These are phyloP conservation scores for Danio albolineatus DNA, from an alignment of 2,797 vertebrate species.

Conservation along the genomic window DNA sequence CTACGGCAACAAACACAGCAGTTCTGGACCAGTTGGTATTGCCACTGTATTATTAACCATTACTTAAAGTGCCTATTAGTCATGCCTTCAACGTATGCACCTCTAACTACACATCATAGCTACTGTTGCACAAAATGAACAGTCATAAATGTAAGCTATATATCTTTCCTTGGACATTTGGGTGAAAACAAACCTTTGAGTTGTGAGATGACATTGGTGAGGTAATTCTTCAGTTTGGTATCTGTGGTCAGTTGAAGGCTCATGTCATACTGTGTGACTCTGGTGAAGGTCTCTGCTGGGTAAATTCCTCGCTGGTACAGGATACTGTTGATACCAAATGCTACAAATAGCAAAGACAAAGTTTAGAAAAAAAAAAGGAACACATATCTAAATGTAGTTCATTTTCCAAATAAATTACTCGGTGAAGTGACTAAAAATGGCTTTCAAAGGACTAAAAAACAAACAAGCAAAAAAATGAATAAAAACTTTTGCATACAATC, in stretches of 20 bases:
- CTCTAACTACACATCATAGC: no score
- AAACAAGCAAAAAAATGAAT: no score
- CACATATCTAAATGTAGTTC: background rate
- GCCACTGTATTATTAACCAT: no score
- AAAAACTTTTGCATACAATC: no score
- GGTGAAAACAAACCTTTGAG: constrained; percentile 85
- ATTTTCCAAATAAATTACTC: background rate
- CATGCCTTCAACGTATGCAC: no score
- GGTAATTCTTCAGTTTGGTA: constrained; percentile 87
- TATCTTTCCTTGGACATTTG: background rate
- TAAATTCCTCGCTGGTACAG: constrained; percentile 96
- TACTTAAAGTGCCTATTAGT: no score
- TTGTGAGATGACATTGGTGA: constrained; percentile 90
- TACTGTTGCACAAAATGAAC: background rate
- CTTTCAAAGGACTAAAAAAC: no score
- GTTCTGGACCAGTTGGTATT: no score
- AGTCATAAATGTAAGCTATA: background rate
- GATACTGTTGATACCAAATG: constrained; percentile 96
- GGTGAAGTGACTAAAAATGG: no score
- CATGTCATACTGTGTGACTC: constrained; percentile 92
- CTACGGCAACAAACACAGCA: no score
- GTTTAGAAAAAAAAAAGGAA: background rate
- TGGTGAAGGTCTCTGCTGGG: constrained; percentile 91
- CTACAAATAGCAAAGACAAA: constrained; percentile 68
- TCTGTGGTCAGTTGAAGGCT: constrained; percentile 92